A percentile compares a stretch with the other conserved stretches of the same genome.
These are phyloP conservation scores for Epizoanthus stellaris DNA, from an alignment of 92 coral and sea anemone species.

Conservation along the genomic window DNA sequence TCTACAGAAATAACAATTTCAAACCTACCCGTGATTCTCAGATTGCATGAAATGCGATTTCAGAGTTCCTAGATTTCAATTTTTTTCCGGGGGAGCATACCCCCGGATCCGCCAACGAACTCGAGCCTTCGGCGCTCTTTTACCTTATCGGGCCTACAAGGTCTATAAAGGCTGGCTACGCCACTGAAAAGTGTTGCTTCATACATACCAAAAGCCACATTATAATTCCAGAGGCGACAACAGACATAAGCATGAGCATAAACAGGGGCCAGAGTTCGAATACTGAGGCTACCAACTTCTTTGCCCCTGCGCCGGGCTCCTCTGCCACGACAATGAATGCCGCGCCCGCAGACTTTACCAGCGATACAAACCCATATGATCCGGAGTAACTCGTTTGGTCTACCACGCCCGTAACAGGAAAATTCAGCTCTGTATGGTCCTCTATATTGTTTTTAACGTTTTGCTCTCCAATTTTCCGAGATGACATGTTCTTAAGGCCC, in stretches of 20 bases:
- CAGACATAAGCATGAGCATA: conserved; percentile 75
- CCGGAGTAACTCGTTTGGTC: conserved; percentile 65
- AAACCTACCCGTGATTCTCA: no score
- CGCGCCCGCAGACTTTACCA: conserved; percentile 88
- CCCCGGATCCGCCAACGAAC: no score
- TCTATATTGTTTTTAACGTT: conserved; percentile 61
- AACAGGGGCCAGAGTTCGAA: conserved; percentile 83
- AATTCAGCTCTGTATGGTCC: conserved; percentile 71
- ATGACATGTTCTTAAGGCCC: conserved; percentile 33
- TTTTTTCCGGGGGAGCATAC: no score
- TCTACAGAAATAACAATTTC: no score
- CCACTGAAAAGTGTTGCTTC: no score
- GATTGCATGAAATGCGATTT: no score
- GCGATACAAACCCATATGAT: conserved; percentile 78
- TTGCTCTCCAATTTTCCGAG: conserved; percentile 49
- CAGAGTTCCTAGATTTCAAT: no score
- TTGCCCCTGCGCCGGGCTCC: conserved; percentile 68
- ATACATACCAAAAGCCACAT: conserved; percentile 90
- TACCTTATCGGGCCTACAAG: no score
- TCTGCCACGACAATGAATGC: conserved; percentile 75
- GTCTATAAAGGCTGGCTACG: no score
- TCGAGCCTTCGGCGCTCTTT: no score
- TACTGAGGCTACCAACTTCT: conserved; percentile 74
- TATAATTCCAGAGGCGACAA: conserved; percentile 78
- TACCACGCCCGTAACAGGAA: conserved; percentile 77